Conservation (phyloP, 2,797 vertebrate genomes). For the Pitangus sulphuratus region DNA sequence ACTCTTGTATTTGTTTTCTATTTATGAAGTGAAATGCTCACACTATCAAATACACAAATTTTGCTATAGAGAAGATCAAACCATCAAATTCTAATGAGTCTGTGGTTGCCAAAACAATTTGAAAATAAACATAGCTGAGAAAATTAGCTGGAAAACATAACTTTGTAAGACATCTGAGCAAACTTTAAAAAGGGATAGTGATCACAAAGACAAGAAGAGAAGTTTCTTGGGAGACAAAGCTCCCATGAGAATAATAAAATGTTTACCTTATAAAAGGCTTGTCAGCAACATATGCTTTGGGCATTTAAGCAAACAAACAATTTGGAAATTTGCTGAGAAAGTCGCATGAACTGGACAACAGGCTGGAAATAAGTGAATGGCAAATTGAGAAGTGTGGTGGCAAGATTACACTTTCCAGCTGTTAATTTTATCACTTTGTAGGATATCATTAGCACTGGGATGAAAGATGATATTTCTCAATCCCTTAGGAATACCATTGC, state of each 20-base stretch:
- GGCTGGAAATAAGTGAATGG: background rate
- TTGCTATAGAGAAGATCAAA: background rate
- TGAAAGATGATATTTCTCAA: slow-evolving; percentile 1
- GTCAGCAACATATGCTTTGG: background rate
- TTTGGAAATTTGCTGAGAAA: background rate
- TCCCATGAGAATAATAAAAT: background rate
- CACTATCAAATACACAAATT: background rate
- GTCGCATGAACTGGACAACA: background rate
- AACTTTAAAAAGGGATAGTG: background rate
- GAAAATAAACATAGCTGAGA: background rate
- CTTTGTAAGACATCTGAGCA: background rate
- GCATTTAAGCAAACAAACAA: background rate
- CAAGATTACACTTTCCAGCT: slow-evolving; percentile 19
- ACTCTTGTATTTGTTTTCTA: background rate
- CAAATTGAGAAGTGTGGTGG: background rate
- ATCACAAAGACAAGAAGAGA: background rate
- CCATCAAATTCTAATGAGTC: background rate
- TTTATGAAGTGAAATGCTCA: background rate
- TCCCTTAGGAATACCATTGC: background rate
- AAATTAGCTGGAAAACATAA: background rate
- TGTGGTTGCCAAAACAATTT: background rate
- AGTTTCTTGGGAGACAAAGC: background rate
- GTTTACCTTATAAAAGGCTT: background rate
- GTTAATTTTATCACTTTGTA: slow-evolving; percentile 26
- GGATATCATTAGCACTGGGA: slow-evolving; percentile 25